phyloP scores from a whole-genome alignment of 2,113 vertebrate species.

The Natator depressus region DNA sequence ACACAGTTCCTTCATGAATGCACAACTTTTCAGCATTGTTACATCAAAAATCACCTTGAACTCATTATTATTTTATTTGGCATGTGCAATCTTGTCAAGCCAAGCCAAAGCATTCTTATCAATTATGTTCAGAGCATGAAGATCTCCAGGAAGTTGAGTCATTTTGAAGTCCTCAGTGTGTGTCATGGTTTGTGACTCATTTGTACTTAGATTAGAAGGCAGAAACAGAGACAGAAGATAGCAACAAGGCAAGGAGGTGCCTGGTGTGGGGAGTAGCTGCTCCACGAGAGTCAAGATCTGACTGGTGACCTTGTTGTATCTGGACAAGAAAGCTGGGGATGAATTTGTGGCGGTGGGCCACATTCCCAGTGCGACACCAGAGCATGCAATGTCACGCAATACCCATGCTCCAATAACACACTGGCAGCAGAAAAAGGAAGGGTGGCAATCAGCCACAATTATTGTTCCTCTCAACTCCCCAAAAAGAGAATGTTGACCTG shows the following conservation, averaged over 20 bases:
- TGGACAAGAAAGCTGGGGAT: neutral
- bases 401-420: neutral
- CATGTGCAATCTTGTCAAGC: too few relatives aligned
- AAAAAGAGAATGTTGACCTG: neutral
- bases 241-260: neutral
- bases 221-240: neutral
- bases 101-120: too few relatives aligned
- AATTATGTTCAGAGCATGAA: too few relatives aligned
- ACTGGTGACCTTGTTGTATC: neutral
- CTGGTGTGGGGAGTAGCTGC: neutral
- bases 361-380: neutral
- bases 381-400: neutral
- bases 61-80: neutral
- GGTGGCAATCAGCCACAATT: neutral
- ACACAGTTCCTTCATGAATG: fast-evolving
- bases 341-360: neutral
- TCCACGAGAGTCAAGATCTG: neutral
- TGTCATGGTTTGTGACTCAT: neutral
- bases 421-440: neutral
- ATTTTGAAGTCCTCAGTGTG: neutral
- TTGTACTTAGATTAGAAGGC: neutral
- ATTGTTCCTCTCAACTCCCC: neutral
- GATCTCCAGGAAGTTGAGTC: too few relatives aligned
- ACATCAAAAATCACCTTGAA: neutral
- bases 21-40: neutral